Evolutionary conservation across 2,888 invertebrate species (phyloP), one percentile per base, ranked within the genome.

Genomic region (Isotomurus palustris): DNA sequence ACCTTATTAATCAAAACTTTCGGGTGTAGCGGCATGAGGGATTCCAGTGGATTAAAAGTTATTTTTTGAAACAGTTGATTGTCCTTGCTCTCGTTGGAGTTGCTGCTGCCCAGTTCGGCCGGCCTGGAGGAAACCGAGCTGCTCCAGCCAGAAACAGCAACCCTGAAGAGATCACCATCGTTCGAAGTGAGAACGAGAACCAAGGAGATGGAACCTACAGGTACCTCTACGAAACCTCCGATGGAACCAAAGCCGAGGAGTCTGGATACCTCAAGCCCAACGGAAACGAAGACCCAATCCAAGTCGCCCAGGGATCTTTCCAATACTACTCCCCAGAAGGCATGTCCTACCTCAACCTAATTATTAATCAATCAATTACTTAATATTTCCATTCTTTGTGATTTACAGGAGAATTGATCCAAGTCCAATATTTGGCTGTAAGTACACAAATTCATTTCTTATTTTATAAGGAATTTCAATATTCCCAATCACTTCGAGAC

Each of bases 281-380:
- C 27, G 63, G 63, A 45, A 35, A 48, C 19, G 63, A 63, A n/a
- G 63, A 63, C 17, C 59, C 59, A 2, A 63, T 63, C 43, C 63
- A 63, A 63, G 63, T 63, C 36, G 63, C 63, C 32, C 63, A 63
- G 55, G 63, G 63, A 57, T 55, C 57, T 29, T 63, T 48, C 56
- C 55, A 57, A 55, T 63, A 60, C 50, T 60, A 52, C 29, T 27
- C 52, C 25, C 57, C 55, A 22, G 43, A 43, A 24, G 43, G 40
- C 51, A 56, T 32, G 32, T 32, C 32, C 32, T 32, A 32, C 8
- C 14, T 8, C 32, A 8, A 32, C 14, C 14, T 32, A 32, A 10
- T 32, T 10, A 10, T 8, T 32, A 32, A n/a, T n/a, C n/a, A n/a
- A n/a, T n/a, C n/a, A n/a, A n/a, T n/a, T n/a, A n/a, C n/a, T n/a